Evolutionary conservation across 2,797 vertebrate species (phyloP), one percentile per base, ranked within the genome.

Genomic region (Alectoris magna): DNA sequence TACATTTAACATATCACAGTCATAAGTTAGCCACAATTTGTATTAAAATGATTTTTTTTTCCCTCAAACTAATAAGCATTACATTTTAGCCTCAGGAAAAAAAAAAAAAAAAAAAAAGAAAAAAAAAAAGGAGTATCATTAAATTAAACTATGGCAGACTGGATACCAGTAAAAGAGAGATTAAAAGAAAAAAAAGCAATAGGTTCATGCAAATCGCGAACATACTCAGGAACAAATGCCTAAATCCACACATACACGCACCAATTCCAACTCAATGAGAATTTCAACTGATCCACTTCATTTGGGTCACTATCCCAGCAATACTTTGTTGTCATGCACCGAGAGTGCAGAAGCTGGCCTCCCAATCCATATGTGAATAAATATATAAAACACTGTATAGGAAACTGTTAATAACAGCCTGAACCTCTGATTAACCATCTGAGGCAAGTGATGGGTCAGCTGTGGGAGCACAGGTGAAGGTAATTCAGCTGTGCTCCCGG

Each of bases 21-120:
- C 73, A 81, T 48, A 84, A 8, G 93, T 96, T 86, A 80, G 91
- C 46, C 78, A 79, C 88, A 92, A 94, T 91, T 95, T 70, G 69
- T 76, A 74, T 6, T 74, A 18, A 96, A 94, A 87, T 80, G 70
- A 79, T 46, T 89, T 92, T 87, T 90, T 66, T 49, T 53, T 43
- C 41, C 41, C 39, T 59, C 7, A 62, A 86, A 51, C 39, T 92
- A 95, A 96, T 87, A 96, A 82, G 59, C 43, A 88, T 88, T 83
- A 46, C 14, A 62, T 87, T 94, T 93, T 90, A 92, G 77, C 48
- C 80, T 59, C 39, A 77, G 48, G 24, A 27, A 27, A 39, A 14
- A 83, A 49, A 38, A 14, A 83, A 49, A 38, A 14, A 83, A 49
- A 83, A 49, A 38, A 14, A 83, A 49, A 38, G 12, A 83, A 49